phyloP scores from a whole-genome alignment of 2,113 vertebrate genomes.

The Guaruba guarouba region DNA sequence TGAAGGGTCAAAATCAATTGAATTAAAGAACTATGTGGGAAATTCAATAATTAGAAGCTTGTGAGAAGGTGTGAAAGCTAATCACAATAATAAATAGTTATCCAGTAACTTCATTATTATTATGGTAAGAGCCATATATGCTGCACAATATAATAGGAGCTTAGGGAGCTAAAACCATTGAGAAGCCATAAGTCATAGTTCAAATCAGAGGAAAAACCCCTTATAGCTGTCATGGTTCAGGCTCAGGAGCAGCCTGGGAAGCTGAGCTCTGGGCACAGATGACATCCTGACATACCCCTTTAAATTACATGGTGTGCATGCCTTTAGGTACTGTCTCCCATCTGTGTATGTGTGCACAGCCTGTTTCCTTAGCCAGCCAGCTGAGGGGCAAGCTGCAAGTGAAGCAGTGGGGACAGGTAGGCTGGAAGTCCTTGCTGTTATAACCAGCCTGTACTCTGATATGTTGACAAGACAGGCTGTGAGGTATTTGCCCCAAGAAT shows the following conservation, averaged over 20 bases:
- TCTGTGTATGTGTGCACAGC: accelerated
- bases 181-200: background rate
- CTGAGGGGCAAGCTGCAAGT: background rate
- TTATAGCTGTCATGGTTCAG: background rate
- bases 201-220: background rate
- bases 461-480: accelerated
- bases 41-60: constrained; percentile 33
- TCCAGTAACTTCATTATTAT: background rate
- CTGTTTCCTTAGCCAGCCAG: background rate
- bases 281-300: background rate
- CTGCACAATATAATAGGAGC: background rate
- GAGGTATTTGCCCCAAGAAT: background rate
- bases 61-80: background rate
- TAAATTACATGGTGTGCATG: background rate
- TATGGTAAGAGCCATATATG: background rate
- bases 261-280: background rate
- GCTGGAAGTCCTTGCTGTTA: background rate
- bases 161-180: background rate
- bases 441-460: background rate
- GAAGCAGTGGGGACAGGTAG: background rate
- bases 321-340: background rate
- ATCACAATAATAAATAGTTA: constrained; percentile 19
- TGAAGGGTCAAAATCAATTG: constrained; percentile 7
- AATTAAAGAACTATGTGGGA: background rate
- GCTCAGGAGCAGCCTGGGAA: background rate